Base-by-base conservation (phyloP, 2,888 invertebrate species). In the Cheilosia vulpina region DNA sequence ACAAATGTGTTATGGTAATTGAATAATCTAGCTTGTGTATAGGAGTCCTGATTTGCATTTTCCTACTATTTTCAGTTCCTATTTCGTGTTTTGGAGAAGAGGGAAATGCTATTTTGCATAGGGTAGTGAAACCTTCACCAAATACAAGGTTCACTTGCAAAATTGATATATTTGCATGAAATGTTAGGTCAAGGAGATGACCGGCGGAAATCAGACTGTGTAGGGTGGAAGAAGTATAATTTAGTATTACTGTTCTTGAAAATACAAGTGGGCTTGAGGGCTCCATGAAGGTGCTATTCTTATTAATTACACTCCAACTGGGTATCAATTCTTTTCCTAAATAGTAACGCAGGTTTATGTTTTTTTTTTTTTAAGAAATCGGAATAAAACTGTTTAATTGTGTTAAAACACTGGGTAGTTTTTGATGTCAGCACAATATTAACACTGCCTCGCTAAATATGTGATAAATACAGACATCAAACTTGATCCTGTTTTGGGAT, bases 11-110 rank as follows among this genome's bases (percentile, higher is more conserved):
- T 24, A 65, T 52, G 53, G 53, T 53, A 66, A 66, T 66, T 15
- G 41, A 53, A 24, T 24, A 65, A 52, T 17, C 38, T 6, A 41
- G 5, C 19, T 41, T 17, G 38, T 41, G 53, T 34, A 17, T 9
- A 38, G 21, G n/a, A n/a, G 19, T 13, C 11, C 41, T 53, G 24
- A 66, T 66, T 66, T 66, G 53, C 65, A 65, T 63, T 31, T 65
- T 34, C 52, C 24, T 66, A 38, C 50, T n/a, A 2, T 7, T 58
- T 58, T 41, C 13, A 58, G 62, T 45, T 62, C 45, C 31, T 15
- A 17, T 65, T 41, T 24, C 52, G 34, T 53, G 24, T 66, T 41
- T 27, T 24, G 24, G n/a, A 53, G 9, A 66, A 52, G 24, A 66
- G 24, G 52, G 53, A 66, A 66, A 41, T 66, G 27, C 11, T 27